Base-by-base conservation (phyloP, 30 jellyfish, hydroid and myxozoan genomes). In the Aurelia coerulea region DNA sequence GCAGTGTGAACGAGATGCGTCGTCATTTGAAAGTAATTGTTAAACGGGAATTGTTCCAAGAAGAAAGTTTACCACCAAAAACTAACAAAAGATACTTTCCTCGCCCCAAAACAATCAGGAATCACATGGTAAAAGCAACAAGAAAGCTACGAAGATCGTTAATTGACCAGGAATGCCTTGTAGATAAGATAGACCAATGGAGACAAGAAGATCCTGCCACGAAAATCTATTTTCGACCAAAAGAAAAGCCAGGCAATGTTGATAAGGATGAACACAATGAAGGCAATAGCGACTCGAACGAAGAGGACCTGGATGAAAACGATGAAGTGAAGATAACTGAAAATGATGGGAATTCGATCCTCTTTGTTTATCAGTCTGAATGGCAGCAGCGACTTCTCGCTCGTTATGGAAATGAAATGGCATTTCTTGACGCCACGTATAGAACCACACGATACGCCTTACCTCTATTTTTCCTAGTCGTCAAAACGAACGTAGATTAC, bases 1-100 rank as follows among this genome's bases (percentile, higher is more conserved):
- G 59, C 9, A 23, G 58, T 54, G 85, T 83, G 1, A 56, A 83
- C 6, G 92, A 83, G 54, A 83, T 83, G 92, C 41, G 50, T 23
- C 74, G 78, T 16, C 92, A 83, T 62, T 13, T 83, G 14, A 71
- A 70, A 29, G 9, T 34, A 46, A 65, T 46, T 49, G 85, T 83
- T 23, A 83, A 71, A 62, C 69, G 32, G 6, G 52, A 68, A 37
- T 10, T 83, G 46, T 83, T 83, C 50, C 63, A 19, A 3, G 85
- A 65, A 8, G n/a, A 41, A 17, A 41, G 14, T 46, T 32, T 59
- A 18, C 92, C 91, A 19, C 71, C 56, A 13, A 18, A 10, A 70
- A 50, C 85, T 4, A 83, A 83, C 51, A 15, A 2, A 39, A 71
- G 92, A 29, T 83, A 19, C 42, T 68, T 2, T 68, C 92, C 85